A percentile compares a stretch with the other conserved stretches of the same genome.
Conservation (phyloP, 2,888 invertebrate genomes). For the Vandiemenella viatica region DNA sequence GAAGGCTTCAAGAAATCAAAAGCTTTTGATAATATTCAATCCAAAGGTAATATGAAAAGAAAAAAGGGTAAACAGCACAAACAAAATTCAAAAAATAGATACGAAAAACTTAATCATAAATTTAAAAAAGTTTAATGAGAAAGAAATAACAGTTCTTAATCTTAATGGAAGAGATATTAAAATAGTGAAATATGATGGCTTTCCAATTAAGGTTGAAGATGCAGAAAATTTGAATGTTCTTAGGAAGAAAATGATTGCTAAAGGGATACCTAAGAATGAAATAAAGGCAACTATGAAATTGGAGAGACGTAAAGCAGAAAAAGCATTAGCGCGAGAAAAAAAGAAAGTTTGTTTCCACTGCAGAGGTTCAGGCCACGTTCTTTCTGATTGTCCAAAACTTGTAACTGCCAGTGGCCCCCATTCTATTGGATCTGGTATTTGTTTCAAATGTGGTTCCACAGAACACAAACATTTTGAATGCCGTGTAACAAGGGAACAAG, state of each 20-base stretch:
- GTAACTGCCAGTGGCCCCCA: slow-evolving; percentile 31
- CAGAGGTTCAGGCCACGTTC: slow-evolving; percentile 58
- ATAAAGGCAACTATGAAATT: slow-evolving; percentile 49
- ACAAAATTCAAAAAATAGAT: no score
- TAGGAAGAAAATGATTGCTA: slow-evolving; percentile 45
- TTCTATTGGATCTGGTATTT: slow-evolving; percentile 46
- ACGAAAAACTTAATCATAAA: no score
- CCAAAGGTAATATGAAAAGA: no score
- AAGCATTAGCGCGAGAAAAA: slow-evolving; percentile 46
- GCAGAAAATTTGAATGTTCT: slow-evolving; percentile 45
- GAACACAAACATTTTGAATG: slow-evolving; percentile 68
- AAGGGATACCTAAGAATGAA: slow-evolving; percentile 48
- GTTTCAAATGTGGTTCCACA: slow-evolving; percentile 81
- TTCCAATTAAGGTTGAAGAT: slow-evolving; percentile 55
- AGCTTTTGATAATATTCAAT: no score
- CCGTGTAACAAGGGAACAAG: slow-evolving; percentile 46
- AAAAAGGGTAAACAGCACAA: no score
- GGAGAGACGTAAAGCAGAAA: slow-evolving; percentile 56
- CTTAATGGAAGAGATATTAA: slow-evolving; percentile 49
- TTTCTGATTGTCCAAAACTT: slow-evolving; percentile 65
- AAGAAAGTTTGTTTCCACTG: slow-evolving; percentile 69
- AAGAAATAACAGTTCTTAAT: no score
- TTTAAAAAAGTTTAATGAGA: no score
- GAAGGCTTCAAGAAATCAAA: no score
- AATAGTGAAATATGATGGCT: slow-evolving; percentile 49